Evolutionary conservation across 92 coral and sea anemone genomes (phyloP).

Genomic region (Porites evermanni): DNA sequence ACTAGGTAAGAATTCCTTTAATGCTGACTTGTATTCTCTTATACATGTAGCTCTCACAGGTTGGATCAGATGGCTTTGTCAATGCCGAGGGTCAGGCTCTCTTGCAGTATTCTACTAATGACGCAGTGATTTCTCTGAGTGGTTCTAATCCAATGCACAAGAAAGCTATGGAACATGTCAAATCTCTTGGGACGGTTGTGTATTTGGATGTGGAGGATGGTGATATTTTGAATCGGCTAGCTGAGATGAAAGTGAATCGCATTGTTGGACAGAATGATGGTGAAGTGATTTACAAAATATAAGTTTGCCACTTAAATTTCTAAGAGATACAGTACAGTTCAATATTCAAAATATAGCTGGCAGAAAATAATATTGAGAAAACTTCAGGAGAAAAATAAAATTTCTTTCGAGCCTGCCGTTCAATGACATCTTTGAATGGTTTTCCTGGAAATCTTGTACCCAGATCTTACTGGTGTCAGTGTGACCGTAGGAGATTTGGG

Average conservation of each 20-base stretch:
- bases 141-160: slow-evolving; percentile 95
- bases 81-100: slow-evolving; percentile 87
- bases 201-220: slow-evolving; percentile 82
- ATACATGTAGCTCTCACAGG: slow-evolving; percentile 66
- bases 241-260: slow-evolving; percentile 78
- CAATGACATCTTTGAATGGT: no score
- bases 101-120: slow-evolving; percentile 56
- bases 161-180: slow-evolving; percentile 75
- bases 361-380: no score
- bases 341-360: no score
- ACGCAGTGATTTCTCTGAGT: slow-evolving; percentile 71
- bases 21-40: background rate
- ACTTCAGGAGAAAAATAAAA: no score
- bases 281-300: background rate
- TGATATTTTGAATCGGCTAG: slow-evolving; percentile 82
- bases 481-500: no score
- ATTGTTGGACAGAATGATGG: slow-evolving; percentile 98
- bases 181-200: slow-evolving; percentile 76
- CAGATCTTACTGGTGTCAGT: no score
- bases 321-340: background rate
- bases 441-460: no score
- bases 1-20: background rate
- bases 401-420: no score
- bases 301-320: no score
- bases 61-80: slow-evolving; percentile 87